Conservation (phyloP, 2,113 vertebrate species). For the Oreotragus oreotragus region DNA sequence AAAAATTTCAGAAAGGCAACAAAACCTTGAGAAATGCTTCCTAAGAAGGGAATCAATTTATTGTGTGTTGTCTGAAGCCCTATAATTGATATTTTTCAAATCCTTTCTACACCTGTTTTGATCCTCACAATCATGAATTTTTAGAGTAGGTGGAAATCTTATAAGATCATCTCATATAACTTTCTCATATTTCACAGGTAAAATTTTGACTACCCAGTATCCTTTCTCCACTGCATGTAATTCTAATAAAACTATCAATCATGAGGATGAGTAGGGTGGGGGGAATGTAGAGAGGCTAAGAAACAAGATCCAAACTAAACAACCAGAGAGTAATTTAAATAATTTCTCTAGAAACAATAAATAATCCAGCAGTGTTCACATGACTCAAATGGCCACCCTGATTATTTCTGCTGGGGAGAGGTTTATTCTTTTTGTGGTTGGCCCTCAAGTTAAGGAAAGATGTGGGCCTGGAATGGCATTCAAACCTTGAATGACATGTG, state of each 20-base stretch:
- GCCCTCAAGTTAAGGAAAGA: not conserved
- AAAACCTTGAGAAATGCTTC: not conserved
- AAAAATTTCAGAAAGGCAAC: not conserved
- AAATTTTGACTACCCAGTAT: not conserved
- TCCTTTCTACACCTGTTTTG: not conserved
- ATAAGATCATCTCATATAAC: not conserved
- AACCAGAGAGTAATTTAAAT: not conserved
- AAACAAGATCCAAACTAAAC: not conserved
- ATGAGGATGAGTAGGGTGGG: rapidly evolving
- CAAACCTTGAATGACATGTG: not conserved
- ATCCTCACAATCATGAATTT: not conserved
- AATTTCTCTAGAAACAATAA: not conserved
- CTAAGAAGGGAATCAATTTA: not conserved
- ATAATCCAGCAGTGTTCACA: not conserved
- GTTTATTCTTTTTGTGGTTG: not conserved
- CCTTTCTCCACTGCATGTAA: not conserved
- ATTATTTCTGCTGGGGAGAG: not conserved
- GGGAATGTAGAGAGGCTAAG: not conserved
- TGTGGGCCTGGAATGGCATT: not conserved
- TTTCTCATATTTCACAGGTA: not conserved
- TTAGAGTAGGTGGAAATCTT: not conserved
- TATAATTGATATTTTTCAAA: not conserved
- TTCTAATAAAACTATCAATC: not conserved
- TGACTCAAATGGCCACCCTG: not conserved
- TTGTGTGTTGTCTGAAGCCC: not conserved